Base-by-base conservation (phyloP, 2,888 invertebrate species). In the Linnaemya tessellans region DNA sequence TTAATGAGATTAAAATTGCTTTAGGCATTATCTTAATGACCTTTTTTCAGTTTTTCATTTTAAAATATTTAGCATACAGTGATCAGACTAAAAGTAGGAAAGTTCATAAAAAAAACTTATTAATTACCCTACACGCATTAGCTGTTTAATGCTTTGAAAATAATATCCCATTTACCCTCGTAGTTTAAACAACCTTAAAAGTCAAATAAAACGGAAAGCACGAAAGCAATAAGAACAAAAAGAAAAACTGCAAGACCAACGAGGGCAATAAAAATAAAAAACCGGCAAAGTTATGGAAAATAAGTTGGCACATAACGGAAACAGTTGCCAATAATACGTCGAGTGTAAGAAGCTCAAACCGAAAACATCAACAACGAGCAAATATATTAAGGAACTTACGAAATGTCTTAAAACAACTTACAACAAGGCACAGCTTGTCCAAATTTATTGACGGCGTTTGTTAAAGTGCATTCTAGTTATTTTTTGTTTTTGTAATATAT, bases 401-500 rank as follows among this genome's bases (percentile, higher is more conserved):
- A 75, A 68, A 68, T 62, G 43, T 54, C 60, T 68, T 73, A 30
- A 62, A 74, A 68, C 25, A 81, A 64, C 25, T 38, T 58, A 41
- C 25, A 75, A 54, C 58, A 49, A 62, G 75, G 77, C 84, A 80
- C 88, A 88, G 84, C 87, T 86, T 88, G 87, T 88, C 88, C 87
- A 86, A 87, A 87, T 87, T 82, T 88, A 88, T 88, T 87, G 87
- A 87, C 87, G 88, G 86, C 87, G 85, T 87, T 88, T 85, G 58
- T 65, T 64, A 65, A 67, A 82, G 70, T 82, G 75, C 74, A 82
- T 54, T 65, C 41, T 11, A 64, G 20, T 65, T 68, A 60, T n/a
- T 68, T 80, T 46, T n/a, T 81, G 43, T 18, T 41, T 67, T 68
- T 54, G 41, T 0, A 64, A 35, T 20, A 49, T 58, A 13, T 62